Evolutionary conservation across 2,888 invertebrate genomes (phyloP).

Genomic region (Gisinianus flammeolus): DNA sequence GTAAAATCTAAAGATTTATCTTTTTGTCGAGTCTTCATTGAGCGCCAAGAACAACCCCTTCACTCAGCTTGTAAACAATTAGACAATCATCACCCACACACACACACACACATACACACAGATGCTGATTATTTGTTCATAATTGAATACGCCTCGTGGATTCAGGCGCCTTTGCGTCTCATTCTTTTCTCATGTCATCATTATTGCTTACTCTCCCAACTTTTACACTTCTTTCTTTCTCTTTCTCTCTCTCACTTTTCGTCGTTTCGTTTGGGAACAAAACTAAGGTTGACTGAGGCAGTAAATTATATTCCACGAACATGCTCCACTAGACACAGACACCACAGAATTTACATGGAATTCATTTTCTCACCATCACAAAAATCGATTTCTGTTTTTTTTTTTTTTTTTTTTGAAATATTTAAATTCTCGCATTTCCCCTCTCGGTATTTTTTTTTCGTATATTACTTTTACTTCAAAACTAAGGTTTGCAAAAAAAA

Average conservation of each 20-base stretch:
- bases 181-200: constrained; percentile 26
- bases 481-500: too few species aligned
- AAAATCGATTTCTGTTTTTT: neutral
- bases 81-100: constrained; percentile 17
- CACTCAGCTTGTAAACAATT: constrained; percentile 31
- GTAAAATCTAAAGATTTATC: constrained; percentile 36
- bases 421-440: neutral
- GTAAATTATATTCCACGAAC: constrained; percentile 26
- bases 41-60: constrained; percentile 32
- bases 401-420: neutral
- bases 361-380: too few species aligned
- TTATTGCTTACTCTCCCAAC: constrained; percentile 4
- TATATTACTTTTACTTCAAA: neutral
- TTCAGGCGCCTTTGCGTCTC: neutral
- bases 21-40: neutral
- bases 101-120: neutral
- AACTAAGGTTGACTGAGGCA: constrained; percentile 6
- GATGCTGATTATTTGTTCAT: constrained; percentile 27
- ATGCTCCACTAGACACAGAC: constrained; percentile 5
- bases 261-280: too few species aligned
- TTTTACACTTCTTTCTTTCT: neutral
- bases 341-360: neutral
- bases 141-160: constrained; percentile 32
- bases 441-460: neutral
- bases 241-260: constrained; percentile 4